Conservation (phyloP, 2,113 vertebrate genomes). For the Synchiropus splendidus region DNA sequence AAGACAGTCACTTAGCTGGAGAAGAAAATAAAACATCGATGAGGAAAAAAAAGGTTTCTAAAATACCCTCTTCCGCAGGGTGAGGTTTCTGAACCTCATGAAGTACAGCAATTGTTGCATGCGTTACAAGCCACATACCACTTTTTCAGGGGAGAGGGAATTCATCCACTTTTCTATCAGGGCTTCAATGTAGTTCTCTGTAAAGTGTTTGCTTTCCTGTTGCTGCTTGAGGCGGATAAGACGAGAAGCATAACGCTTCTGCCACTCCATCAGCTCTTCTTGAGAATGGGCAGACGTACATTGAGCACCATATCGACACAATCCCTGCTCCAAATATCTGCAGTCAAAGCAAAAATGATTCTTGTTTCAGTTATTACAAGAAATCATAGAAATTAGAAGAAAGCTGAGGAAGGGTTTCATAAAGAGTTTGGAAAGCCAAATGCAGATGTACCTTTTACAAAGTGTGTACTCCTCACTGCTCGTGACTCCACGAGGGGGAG, state of each 20-base stretch:
- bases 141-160: slow-evolving; percentile 93
- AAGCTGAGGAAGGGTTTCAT: too few relatives aligned
- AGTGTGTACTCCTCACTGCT: slow-evolving; percentile 97
- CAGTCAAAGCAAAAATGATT: slow-evolving; percentile 1
- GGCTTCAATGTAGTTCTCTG: slow-evolving; percentile 93
- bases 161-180: slow-evolving; percentile 99
- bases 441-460: slow-evolving; percentile 92
- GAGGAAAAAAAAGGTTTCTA: too few relatives aligned
- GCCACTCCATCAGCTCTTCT: slow-evolving; percentile 96
- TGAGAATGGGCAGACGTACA: slow-evolving; percentile 97
- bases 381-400: too few relatives aligned
- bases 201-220: slow-evolving; percentile 91
- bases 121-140: slow-evolving; percentile 65
- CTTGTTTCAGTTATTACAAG: slow-evolving; percentile 2
- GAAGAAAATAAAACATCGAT: background rate
- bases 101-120: too few relatives aligned
- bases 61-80: too few relatives aligned
- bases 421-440: background rate
- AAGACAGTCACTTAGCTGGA: slow-evolving; percentile 87
- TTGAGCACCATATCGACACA: slow-evolving; percentile 95
- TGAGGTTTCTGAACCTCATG: too few relatives aligned
- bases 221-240: slow-evolving; percentile 92
- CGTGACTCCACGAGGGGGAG: slow-evolving; percentile 92
- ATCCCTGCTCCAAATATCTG: slow-evolving; percentile 94
- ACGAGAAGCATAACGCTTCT: slow-evolving; percentile 89